Base-by-base conservation (phyloP, 2,797 vertebrate species). In the Schizopygopsis malacanthus region DNA sequence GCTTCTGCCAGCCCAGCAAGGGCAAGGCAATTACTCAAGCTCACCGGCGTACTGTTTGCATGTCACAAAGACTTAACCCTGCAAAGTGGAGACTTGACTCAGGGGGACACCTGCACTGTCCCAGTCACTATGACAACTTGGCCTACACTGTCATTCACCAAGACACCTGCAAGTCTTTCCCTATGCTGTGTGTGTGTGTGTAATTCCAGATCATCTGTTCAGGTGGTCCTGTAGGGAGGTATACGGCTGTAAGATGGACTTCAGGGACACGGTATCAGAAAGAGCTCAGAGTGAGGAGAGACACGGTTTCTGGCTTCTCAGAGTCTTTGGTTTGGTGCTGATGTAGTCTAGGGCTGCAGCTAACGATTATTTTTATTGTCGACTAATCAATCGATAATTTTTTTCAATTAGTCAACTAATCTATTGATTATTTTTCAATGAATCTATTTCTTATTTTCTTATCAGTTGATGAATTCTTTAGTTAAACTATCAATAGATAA, bases 61-160 rank as follows among this genome's bases (percentile, higher is more conserved):
- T 88, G 87, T 87, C 91, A 90, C 87, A 86, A 83, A 91, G 89
- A 91, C 87, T 88, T 89, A 90, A 91, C 83, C 79, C 79, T 90
- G 91, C 91, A 70, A 91, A 90, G 69, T 22, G 59, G 90, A 90
- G 91, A 92, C 89, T 43, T 50, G 69, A 89, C 89, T 88, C 89
- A 85, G 9, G 87, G 82, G 88, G 91, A 90, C 89, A 92, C 88
- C 92, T 92, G 92, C 88, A 84, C 73, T 54, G 84, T 85, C 77
- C n/a, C 13, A 83, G 88, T 92, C 87, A 81, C 89, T 87, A 89
- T 56, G 81, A 90, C 90, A 86, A 92, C 47, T 33, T 79, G 87
- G 85, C 90, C 81, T 82, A 83, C 81, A n/a, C 90, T 89, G 88
- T 92, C 92, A 93, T 69, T 92, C 91, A 86, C 72, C 12, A 41